Conservation (phyloP, 2,888 invertebrate species). For the Noctua comes region DNA sequence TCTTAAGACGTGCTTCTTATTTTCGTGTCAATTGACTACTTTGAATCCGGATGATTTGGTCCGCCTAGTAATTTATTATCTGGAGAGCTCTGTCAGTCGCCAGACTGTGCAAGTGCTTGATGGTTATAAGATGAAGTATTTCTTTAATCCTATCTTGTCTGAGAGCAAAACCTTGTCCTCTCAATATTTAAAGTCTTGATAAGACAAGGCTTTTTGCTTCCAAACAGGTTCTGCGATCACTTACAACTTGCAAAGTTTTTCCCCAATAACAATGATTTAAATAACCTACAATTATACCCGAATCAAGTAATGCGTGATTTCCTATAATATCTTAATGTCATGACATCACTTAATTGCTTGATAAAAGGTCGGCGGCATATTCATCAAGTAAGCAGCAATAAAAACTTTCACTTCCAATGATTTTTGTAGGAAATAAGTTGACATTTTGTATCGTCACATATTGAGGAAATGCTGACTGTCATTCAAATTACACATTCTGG, state of each 20-base stretch:
- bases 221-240: neutral
- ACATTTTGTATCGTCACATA: slow-evolving; percentile 21
- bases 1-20: too few species aligned
- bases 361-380: neutral
- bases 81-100: neutral
- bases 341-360: slow-evolving; percentile 5
- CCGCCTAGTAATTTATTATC: neutral
- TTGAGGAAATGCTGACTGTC: slow-evolving; percentile 1
- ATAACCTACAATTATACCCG: neutral
- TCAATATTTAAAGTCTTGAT: neutral
- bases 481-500: neutral
- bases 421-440: slow-evolving; percentile 14
- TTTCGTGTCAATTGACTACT: neutral
- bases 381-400: neutral
- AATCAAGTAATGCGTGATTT: neutral
- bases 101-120: neutral
- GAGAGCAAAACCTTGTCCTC: neutral
- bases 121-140: neutral
- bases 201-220: neutral
- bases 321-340: slow-evolving; percentile 4
- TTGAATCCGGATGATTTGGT: too few species aligned
- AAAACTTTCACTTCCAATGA: slow-evolving; percentile 37
- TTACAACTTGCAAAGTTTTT: neutral
- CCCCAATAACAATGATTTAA: neutral
- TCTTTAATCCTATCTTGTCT: neutral